A percentile compares a stretch with the other conserved stretches of the same genome.
phyloP scores from a whole-genome alignment of 1,140 invertebrate genomes.

The Trichonephila clavata region DNA sequence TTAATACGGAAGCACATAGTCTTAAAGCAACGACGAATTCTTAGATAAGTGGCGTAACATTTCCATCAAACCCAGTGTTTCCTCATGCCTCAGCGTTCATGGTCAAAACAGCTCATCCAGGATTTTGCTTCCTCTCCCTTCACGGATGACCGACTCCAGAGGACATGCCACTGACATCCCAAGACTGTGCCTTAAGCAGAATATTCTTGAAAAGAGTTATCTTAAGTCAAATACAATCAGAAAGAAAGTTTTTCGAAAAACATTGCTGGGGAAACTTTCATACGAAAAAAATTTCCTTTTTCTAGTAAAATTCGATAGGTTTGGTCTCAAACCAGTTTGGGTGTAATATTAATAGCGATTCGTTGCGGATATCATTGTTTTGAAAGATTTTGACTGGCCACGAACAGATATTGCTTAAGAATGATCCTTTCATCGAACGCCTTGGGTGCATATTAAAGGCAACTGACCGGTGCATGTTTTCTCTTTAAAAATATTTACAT shows the following conservation, averaged over 20 bases:
- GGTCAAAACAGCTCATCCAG: slow-evolving; percentile 67
- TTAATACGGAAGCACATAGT: slow-evolving; percentile 41
- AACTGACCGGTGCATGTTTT: neutral
- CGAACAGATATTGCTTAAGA: neutral
- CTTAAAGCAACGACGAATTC: slow-evolving; percentile 31
- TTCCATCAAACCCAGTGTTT: slow-evolving; percentile 40
- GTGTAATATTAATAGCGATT: neutral
- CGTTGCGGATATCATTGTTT: neutral
- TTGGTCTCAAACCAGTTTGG: neutral
- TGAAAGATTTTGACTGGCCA: neutral
- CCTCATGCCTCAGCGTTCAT: slow-evolving; percentile 66
- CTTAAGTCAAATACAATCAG: neutral
- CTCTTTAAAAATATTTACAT: neutral
- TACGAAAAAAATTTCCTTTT: neutral
- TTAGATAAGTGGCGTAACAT: slow-evolving; percentile 42
- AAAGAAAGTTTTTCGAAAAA: neutral
- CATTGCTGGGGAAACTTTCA: neutral
- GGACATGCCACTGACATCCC: slow-evolving; percentile 55
- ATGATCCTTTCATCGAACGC: neutral
- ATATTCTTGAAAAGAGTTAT: slow-evolving; percentile 17
- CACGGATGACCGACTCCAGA: slow-evolving; percentile 65
- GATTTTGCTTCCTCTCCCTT: slow-evolving; percentile 26
- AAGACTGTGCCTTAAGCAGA: slow-evolving; percentile 51
- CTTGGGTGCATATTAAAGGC: neutral
- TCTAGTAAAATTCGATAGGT: neutral